Conservation (phyloP, 2,888 invertebrate species). For the Luffia ferchaultella region DNA sequence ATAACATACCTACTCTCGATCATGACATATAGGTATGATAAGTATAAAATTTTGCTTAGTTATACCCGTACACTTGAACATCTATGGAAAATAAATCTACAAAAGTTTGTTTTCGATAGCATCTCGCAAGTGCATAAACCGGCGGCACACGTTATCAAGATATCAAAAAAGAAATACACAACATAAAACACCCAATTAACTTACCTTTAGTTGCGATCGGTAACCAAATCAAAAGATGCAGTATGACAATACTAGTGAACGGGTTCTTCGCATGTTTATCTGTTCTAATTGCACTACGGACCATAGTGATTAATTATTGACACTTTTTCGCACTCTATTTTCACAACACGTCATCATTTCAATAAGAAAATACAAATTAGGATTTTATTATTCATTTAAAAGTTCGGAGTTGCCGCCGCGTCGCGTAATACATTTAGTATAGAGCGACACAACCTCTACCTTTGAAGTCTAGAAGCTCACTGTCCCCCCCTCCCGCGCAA, state of each 20-base stretch:
- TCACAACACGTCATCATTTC: constrained; percentile 2
- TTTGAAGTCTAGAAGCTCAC: constrained; percentile 42
- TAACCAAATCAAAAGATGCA: constrained; percentile 45
- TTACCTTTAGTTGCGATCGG: constrained; percentile 39
- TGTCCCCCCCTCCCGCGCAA: constrained; percentile 44
- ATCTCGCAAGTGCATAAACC: too few species aligned
- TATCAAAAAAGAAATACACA: constrained; percentile 9
- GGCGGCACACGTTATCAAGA: too few species aligned
- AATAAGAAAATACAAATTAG: too few species aligned
- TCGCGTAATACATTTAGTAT: constrained; percentile 41
- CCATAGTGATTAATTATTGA: constrained; percentile 50
- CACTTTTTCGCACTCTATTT: constrained; percentile 15
- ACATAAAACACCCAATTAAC: constrained; percentile 14
- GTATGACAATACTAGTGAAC: constrained; percentile 44
- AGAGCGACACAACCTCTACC: constrained; percentile 46
- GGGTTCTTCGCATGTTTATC: constrained; percentile 50
- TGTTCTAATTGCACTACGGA: constrained; percentile 41
- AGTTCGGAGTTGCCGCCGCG: constrained; percentile 18
- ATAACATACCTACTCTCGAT: too few species aligned
- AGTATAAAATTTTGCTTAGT: too few species aligned
- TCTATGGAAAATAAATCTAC: too few species aligned
- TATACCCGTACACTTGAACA: too few species aligned
- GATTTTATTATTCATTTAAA: too few species aligned
- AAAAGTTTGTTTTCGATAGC: too few species aligned
- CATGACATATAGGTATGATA: too few species aligned